phyloP scores from a whole-genome alignment of 2,888 invertebrate genomes.

The Watsonalla cultraria region DNA sequence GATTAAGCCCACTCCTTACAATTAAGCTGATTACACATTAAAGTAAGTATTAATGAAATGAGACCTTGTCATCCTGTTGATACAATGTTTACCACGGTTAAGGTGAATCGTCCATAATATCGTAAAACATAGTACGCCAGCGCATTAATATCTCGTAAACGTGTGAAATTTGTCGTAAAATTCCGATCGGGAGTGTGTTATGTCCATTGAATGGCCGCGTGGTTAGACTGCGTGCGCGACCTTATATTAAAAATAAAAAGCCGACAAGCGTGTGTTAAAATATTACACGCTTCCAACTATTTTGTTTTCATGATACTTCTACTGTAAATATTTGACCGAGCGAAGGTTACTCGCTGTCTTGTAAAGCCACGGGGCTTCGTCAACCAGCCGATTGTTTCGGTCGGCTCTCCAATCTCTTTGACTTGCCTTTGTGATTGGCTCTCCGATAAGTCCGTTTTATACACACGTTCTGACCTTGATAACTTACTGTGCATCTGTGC shows the following conservation, averaged over 20 bases:
- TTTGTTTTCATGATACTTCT: constrained; percentile 1
- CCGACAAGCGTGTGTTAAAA: constrained; percentile 6
- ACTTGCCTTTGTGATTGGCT: no score
- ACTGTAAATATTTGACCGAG: background rate
- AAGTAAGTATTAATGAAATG: no score
- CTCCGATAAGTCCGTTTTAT: no score
- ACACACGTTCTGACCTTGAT: no score
- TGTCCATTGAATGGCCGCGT: constrained; percentile 1
- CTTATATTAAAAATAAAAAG: constrained; percentile 22
- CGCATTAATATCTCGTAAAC: background rate
- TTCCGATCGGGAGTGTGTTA: background rate
- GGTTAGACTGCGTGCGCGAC: constrained; percentile 3
- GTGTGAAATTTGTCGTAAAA: constrained; percentile 1
- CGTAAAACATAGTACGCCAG: background rate
- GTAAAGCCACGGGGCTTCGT: background rate
- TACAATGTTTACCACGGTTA: background rate
- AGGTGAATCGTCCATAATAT: background rate
- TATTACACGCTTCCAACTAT: constrained; percentile 5
- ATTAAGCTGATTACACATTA: no score
- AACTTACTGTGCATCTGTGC: no score
- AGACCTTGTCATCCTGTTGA: no score
- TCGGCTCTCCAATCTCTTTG: no score
- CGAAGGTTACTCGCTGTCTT: background rate
- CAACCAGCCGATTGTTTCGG: no score
- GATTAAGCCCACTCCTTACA: no score